A percentile compares a stretch with the other conserved stretches of the same genome.
phyloP scores from a whole-genome alignment of 2,797 vertebrate species.

The Margarornis squamiger region DNA sequence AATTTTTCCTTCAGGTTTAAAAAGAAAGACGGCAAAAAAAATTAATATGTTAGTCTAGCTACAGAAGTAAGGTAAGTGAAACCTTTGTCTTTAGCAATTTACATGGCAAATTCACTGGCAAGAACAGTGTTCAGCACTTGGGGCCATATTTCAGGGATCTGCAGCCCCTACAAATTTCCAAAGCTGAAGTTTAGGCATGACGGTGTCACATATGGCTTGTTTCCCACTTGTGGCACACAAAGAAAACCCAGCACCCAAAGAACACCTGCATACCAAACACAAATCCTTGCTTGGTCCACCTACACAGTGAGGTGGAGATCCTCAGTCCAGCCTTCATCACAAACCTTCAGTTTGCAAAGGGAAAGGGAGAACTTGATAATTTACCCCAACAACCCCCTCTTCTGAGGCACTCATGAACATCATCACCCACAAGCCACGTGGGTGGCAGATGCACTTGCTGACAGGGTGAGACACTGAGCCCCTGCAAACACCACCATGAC shows the following conservation, averaged over 20 bases:
- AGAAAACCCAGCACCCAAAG: neutral
- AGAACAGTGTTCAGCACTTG: neutral
- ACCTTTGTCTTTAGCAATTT: conserved; percentile 49
- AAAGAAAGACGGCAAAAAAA: conserved; percentile 42
- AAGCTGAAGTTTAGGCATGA: neutral
- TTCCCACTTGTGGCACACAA: neutral
- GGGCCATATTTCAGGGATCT: neutral
- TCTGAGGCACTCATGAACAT: fast-evolving
- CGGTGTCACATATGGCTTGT: neutral
- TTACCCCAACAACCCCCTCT: fast-evolving
- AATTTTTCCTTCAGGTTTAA: conserved; percentile 63
- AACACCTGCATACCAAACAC: fast-evolving
- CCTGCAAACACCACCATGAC: neutral
- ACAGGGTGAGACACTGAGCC: neutral
- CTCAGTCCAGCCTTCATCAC: neutral
- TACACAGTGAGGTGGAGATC: fast-evolving
- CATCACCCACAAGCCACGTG: fast-evolving
- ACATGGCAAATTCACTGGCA: neutral
- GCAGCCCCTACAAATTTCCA: neutral
- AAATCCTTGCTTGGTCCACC: neutral
- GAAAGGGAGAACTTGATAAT: neutral
- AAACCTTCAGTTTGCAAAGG: neutral
- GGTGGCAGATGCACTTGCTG: fast-evolving
- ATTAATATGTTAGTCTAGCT: conserved; percentile 62
- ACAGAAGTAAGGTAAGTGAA: conserved; percentile 55